Evolutionary conservation across 2,797 vertebrate species (phyloP).

Genomic region (Parauchenoglanis ngamensis): DNA sequence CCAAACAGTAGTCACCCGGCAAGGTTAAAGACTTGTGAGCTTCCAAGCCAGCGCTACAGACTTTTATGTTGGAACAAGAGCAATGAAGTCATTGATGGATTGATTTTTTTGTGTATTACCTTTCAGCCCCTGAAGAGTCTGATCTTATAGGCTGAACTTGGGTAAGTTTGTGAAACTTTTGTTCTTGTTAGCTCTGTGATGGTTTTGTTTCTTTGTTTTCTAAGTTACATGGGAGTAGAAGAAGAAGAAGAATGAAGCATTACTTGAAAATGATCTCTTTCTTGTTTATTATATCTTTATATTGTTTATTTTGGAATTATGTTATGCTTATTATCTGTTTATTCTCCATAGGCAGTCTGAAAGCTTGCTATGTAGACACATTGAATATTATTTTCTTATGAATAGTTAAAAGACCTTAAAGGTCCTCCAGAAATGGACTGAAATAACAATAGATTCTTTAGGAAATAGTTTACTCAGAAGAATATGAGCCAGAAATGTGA

Average conservation of each 20-base stretch:
- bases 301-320: neutral
- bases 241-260: neutral
- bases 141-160: constrained; percentile 32
- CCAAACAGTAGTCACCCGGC: constrained; percentile 62
- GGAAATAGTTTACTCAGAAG: neutral
- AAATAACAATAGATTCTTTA: constrained; percentile 4
- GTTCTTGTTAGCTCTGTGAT: neutral
- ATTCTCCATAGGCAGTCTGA: neutral
- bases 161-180: constrained; percentile 49
- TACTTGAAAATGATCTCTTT: neutral
- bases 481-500: neutral
- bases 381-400: neutral
- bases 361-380: neutral
- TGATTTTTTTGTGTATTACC: constrained; percentile 49
- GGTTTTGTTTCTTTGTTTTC: neutral
- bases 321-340: neutral
- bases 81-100: constrained; percentile 66
- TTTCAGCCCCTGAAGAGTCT: constrained; percentile 55
- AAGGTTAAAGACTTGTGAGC: constrained; percentile 64
- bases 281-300: neutral
- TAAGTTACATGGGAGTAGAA: neutral
- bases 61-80: constrained; percentile 56
- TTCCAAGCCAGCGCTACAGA: constrained; percentile 64
- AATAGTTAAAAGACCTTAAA: neutral
- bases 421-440: neutral